These are phyloP conservation scores for Netelia melanura DNA, from an alignment of 2,888 invertebrate genomes.

Conservation along the genomic window DNA sequence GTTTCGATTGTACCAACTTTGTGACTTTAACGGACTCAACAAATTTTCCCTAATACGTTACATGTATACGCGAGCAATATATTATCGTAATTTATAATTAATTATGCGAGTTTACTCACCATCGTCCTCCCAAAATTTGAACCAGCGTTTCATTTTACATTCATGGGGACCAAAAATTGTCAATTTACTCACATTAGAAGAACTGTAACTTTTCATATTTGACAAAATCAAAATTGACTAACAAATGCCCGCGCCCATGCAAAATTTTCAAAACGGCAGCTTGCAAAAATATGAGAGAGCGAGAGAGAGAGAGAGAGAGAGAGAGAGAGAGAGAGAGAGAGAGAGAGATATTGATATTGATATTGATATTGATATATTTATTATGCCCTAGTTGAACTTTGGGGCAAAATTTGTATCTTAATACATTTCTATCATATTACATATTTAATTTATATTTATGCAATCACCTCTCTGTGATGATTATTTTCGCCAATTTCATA, in stretches of 20 bases:
- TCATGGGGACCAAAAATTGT: not conserved
- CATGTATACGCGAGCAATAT: conserved; percentile 26
- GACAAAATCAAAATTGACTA: not conserved
- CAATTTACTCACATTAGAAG: not conserved
- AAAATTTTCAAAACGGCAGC: too few species aligned
- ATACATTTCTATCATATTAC: too few species aligned
- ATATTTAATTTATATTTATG: too few species aligned
- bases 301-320: too few species aligned
- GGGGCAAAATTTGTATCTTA: too few species aligned
- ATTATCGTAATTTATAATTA: conserved; percentile 43
- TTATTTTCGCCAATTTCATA: too few species aligned
- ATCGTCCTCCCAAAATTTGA: not conserved
- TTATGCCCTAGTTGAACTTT: too few species aligned
- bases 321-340: too few species aligned
- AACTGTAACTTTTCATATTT: not conserved
- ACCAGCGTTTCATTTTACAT: conserved; percentile 1
- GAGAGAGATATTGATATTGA: too few species aligned
- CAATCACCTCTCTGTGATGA: too few species aligned
- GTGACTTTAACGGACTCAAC: conserved; percentile 44
- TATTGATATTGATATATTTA: too few species aligned
- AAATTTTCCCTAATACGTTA: conserved; percentile 8
- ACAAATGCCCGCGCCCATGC: not conserved
- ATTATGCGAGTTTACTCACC: conserved; percentile 24
- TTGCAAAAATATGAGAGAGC: too few species aligned
- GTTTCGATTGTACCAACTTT: conserved; percentile 35